Evolutionary conservation across 2,797 vertebrate genomes (phyloP).

Genomic region (Rhynchonycteris naso): DNA sequence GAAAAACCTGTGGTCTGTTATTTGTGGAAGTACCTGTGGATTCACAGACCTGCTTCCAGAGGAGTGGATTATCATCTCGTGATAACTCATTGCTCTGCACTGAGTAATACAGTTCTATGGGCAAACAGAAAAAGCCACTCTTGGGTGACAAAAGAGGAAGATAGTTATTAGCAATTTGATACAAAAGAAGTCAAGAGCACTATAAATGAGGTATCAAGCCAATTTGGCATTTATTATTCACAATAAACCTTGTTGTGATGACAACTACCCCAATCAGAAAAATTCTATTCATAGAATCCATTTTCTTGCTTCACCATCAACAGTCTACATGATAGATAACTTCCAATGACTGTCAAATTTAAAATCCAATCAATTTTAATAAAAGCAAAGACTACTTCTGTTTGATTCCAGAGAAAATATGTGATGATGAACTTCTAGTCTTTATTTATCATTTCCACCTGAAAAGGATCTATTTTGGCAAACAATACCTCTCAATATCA

Average conservation of each 20-base stretch:
- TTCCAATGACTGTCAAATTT: constrained; percentile 84
- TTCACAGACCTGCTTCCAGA: constrained; percentile 74
- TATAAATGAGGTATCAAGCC: constrained; percentile 80
- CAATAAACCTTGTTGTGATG: constrained; percentile 83
- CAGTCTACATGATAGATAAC: constrained; percentile 86
- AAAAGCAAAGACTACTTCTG: constrained; percentile 63
- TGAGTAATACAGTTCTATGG: constrained; percentile 72
- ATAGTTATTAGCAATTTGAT: constrained; percentile 80
- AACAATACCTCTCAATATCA: constrained; percentile 80
- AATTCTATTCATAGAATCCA: constrained; percentile 76
- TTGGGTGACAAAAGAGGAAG: constrained; percentile 69
- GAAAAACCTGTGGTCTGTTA: constrained; percentile 74
- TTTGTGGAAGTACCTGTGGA: constrained; percentile 78
- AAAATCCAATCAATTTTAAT: constrained; percentile 84
- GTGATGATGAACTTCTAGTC: constrained; percentile 81
- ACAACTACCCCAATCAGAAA: constrained; percentile 82
- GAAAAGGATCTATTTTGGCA: constrained; percentile 80
- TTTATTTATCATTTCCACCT: constrained; percentile 83
- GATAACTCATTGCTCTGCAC: constrained; percentile 70
- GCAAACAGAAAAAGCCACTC: constrained; percentile 79
- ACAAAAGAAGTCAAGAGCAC: constrained; percentile 75
- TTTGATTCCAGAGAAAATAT: constrained; percentile 82
- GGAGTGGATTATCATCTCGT: constrained; percentile 75
- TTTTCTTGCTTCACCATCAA: constrained; percentile 84
- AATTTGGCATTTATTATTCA: constrained; percentile 84